Base-by-base conservation (phyloP, 2,113 vertebrate species). In the Lamprotornis superbus region DNA sequence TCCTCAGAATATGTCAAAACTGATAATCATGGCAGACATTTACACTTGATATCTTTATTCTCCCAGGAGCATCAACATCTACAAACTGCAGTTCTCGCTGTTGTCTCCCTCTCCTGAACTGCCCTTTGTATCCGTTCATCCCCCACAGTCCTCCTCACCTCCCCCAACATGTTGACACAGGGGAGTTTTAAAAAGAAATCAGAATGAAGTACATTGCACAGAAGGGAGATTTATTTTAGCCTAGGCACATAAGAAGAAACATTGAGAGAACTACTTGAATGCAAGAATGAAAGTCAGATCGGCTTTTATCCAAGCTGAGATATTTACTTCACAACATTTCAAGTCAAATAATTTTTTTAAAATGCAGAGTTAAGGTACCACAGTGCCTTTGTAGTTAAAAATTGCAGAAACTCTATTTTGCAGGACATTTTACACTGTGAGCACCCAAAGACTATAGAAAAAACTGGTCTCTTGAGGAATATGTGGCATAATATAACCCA, bases 111-210 rank as follows among this genome's bases (percentile, higher is more conserved):
- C 83, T 89, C 89, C 95, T 82, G 81, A 93, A 71, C 78, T 94
- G 93, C 91, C 94, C 94, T 95, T 95, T 80, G 70, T 63, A 89
- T 82, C 81, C 35, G 2, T 65, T 92, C 87, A 69, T 87, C 87
- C 93, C 80, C 95, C 93, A 91, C 91, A 94, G 89, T 94, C 86
- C 83, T 96, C 94, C 91, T 97, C 96, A 97, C 96, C 83, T 96
- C 91, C 95, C 82, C 71, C 94, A 94, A 59, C 57, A 84, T 19
- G 69, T 71, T 94, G 94, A 93, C 96, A 96, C 50, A 42, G 61
- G 39, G 15, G 44, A 93, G 94, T 92, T 95, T 95, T 96, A 83
- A 95, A 97, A 96, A 93, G 94, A 83, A 80, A 93, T 86, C 76
- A 80, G 67, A 95, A 92, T 92, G n/a, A 95, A 93, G 87, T 91